phyloP scores from a whole-genome alignment of 2,888 invertebrate species.

The Bibio marci region DNA sequence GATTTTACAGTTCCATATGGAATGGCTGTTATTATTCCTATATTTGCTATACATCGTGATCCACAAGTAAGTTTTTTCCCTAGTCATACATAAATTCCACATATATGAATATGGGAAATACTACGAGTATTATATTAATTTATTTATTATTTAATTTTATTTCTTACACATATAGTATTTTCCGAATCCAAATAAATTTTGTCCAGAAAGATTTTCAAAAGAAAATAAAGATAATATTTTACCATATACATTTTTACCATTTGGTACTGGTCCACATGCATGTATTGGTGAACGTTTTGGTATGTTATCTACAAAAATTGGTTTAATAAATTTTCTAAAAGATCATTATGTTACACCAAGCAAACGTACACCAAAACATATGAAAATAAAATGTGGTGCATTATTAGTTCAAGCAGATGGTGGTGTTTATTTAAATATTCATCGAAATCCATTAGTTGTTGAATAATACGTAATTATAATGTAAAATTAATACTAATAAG shows the following conservation, averaged over 20 bases:
- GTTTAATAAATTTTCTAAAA: conserved; percentile 22
- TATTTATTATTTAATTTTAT: neutral
- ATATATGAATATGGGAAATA: neutral
- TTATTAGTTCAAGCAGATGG: conserved; percentile 22
- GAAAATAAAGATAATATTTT: conserved; percentile 20
- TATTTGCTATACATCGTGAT: conserved; percentile 24
- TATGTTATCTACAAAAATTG: conserved; percentile 24
- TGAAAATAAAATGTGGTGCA: conserved; percentile 22
- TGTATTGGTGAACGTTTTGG: conserved; percentile 27
- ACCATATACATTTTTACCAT: conserved; percentile 27
- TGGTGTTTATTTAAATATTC: conserved; percentile 21
- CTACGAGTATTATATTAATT: neutral
- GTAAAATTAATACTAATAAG: too few species aligned
- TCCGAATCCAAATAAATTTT: conserved; percentile 22
- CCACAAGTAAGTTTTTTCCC: conserved; percentile 19
- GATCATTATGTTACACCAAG: conserved; percentile 22
- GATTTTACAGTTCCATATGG: conserved; percentile 19
- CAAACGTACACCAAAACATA: conserved; percentile 16
- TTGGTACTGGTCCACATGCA: conserved; percentile 26
- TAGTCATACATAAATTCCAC: neutral
- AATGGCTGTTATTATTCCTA: conserved; percentile 24
- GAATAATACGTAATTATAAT: too few species aligned
- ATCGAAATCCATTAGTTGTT: conserved; percentile 18
- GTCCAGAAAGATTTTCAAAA: conserved; percentile 26
- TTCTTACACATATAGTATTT: conserved; percentile 17